Evolutionary conservation across 2,888 invertebrate genomes (phyloP).

Genomic region (Noctua janthina): DNA sequence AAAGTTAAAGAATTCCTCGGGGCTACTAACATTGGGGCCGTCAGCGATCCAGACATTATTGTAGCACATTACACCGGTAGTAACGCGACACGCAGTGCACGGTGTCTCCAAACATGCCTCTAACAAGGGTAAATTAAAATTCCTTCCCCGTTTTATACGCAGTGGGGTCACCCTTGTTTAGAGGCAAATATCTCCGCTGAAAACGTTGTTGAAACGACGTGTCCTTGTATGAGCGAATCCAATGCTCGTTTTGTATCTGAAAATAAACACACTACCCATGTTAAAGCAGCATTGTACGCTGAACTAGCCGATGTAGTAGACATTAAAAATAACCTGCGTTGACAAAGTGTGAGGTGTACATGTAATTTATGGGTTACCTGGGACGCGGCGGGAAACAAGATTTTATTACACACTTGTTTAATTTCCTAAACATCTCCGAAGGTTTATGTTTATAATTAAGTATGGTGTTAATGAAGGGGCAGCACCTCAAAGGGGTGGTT

Average conservation of each 20-base stretch:
- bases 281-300: slow-evolving; percentile 33
- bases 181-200: slow-evolving; percentile 56
- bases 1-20: slow-evolving; percentile 63
- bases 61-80: slow-evolving; percentile 68
- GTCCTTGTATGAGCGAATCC: not conserved
- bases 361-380: slow-evolving; percentile 78
- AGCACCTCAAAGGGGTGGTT: slow-evolving; percentile 43
- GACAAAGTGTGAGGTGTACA: slow-evolving; percentile 68
- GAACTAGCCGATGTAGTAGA: not conserved
- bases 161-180: slow-evolving; percentile 73
- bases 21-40: slow-evolving; percentile 48
- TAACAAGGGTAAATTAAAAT: slow-evolving; percentile 88
- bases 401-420: slow-evolving; percentile 81
- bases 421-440: slow-evolving; percentile 75
- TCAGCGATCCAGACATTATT: slow-evolving; percentile 65
- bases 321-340: slow-evolving; percentile 51
- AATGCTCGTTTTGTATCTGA: slow-evolving; percentile 5
- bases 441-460: slow-evolving; percentile 72
- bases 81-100: slow-evolving; percentile 65
- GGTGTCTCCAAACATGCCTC: slow-evolving; percentile 73
- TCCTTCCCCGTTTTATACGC: slow-evolving; percentile 79
- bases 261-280: too few relatives aligned
- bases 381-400: slow-evolving; percentile 72
- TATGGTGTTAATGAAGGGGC: slow-evolving; percentile 69
- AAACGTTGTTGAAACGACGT: slow-evolving; percentile 23